phyloP scores from a whole-genome alignment of 35 echinoderm and acorn worm species.

The Ophiothrix spiculata region DNA sequence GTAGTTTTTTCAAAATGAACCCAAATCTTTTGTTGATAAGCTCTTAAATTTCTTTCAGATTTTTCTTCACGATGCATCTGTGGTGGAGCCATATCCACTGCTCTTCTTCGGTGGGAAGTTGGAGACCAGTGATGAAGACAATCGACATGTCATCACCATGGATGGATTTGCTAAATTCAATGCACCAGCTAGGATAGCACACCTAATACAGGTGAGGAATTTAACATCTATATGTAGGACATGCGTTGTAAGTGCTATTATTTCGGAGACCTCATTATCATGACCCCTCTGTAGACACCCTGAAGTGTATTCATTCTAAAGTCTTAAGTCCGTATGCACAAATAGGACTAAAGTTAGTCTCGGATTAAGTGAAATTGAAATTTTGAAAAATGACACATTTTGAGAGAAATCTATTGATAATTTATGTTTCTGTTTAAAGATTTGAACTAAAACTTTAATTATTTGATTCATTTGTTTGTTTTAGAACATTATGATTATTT shows the following conservation, averaged over 20 bases:
- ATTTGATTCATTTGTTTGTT: not conserved
- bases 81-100: conserved; percentile 83
- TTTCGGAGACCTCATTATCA: not conserved
- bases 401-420: too few species aligned
- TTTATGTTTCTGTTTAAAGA: too few species aligned
- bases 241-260: not conserved
- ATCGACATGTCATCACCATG: conserved; percentile 55
- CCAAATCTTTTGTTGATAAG: not conserved
- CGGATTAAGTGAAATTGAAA: too few species aligned
- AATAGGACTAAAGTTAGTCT: too few species aligned
- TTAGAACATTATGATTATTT: too few species aligned
- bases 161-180: conserved; percentile 85
- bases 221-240: not conserved
- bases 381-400: too few species aligned
- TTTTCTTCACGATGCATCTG: conserved; percentile 70
- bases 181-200: conserved; percentile 55
- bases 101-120: conserved; percentile 92
- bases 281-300: not conserved
- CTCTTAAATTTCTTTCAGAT: conserved; percentile 46
- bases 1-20: not conserved
- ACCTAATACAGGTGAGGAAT: conserved; percentile 71
- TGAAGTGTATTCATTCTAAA: not conserved
- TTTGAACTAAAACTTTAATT: not conserved
- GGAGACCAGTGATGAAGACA: conserved; percentile 42
- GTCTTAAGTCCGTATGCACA: too few species aligned